A percentile compares a stretch with the other conserved stretches of the same genome.
Evolutionary conservation across 2,888 invertebrate genomes (phyloP).

Genomic region (Aphrophora alni): DNA sequence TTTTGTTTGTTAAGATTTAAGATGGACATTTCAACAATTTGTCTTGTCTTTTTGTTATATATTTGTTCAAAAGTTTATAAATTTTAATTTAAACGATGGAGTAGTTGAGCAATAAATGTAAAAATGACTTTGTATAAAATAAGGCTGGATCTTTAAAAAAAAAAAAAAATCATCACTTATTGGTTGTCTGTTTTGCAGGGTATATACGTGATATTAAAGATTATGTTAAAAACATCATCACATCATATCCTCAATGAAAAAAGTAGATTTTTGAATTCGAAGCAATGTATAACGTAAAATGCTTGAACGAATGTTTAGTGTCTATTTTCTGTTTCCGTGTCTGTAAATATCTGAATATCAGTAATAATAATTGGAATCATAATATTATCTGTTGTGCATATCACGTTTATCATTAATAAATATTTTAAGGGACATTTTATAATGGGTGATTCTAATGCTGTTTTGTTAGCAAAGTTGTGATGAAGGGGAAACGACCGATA

Average conservation of each 20-base stretch:
- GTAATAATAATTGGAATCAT: background rate
- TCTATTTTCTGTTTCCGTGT: background rate
- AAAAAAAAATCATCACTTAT: background rate
- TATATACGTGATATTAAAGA: background rate
- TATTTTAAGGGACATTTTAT: constrained; percentile 9
- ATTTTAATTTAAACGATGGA: background rate
- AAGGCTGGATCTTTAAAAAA: background rate
- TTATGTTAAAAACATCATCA: background rate
- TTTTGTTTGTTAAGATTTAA: background rate
- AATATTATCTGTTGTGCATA: constrained; percentile 9
- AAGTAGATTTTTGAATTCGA: background rate
- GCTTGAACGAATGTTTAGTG: background rate
- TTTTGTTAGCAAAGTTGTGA: background rate
- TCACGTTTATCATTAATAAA: background rate
- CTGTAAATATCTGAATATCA: background rate
- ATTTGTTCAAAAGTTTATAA: background rate
- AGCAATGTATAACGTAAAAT: background rate
- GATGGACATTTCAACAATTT: too few species aligned
- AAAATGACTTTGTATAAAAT: background rate
- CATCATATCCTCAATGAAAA: background rate
- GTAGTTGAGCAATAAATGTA: background rate
- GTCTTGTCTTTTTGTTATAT: background rate
- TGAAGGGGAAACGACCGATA: background rate
- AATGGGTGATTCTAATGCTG: background rate
- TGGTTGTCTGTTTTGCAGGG: constrained; percentile 3